Conservation (phyloP, 1,140 invertebrate species). For the Bicyclus anynana region DNA sequence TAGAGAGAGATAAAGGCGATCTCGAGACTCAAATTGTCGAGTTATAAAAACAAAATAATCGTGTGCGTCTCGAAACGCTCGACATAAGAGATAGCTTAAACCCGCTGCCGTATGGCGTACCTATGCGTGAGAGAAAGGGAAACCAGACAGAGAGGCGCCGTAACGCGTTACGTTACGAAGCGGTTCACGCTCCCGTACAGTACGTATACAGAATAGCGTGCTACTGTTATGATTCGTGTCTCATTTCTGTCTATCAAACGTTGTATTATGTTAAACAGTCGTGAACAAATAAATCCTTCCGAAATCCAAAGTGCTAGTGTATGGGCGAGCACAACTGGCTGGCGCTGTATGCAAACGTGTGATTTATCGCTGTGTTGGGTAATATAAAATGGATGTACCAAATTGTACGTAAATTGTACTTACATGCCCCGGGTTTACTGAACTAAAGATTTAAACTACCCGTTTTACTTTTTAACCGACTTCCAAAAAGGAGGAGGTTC, state of each 20-base stretch:
- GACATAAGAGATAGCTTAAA: no score
- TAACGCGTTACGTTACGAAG: no score
- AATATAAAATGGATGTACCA: neutral
- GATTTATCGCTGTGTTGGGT: neutral
- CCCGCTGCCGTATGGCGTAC: no score
- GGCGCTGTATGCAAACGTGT: neutral
- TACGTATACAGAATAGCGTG: neutral
- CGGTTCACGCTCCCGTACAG: no score
- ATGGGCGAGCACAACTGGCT: neutral
- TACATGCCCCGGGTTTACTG: slow-evolving; percentile 6
- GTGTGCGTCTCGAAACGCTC: no score
- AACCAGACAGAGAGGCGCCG: no score
- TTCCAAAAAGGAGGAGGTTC: no score
- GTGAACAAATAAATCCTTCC: neutral
- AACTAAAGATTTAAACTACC: neutral
- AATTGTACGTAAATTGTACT: slow-evolving; percentile 9
- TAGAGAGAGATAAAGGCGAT: no score
- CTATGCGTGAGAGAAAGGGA: no score
- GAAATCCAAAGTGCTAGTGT: neutral
- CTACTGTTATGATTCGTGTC: neutral
- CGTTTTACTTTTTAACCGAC: no score
- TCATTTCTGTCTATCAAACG: neutral
- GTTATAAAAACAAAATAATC: no score
- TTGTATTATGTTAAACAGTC: neutral
- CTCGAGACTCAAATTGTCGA: no score